Conservation (phyloP, 2,888 invertebrate genomes). For the Synanthedon tipuliformis region DNA sequence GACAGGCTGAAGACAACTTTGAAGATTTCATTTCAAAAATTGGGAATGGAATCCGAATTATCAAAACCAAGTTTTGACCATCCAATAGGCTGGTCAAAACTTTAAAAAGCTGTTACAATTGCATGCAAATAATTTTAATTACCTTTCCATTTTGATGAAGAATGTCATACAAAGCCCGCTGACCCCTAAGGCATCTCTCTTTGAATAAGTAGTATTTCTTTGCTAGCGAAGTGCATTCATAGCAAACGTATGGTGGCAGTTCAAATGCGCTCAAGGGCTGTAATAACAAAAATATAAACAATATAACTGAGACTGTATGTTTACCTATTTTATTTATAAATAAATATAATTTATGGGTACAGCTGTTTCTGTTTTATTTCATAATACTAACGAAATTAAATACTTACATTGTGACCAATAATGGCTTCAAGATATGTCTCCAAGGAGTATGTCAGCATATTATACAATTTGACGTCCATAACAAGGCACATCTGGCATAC, state of each 20-base stretch:
- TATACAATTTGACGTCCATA: constrained; percentile 37
- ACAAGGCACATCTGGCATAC: constrained; percentile 52
- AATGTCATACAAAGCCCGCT: constrained; percentile 30
- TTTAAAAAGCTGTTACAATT: neutral
- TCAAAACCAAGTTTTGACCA: too few species aligned
- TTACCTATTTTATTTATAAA: too few species aligned
- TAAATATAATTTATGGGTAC: too few species aligned
- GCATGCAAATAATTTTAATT: constrained; percentile 2
- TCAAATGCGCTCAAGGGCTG: constrained; percentile 24
- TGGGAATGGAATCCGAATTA: too few species aligned
- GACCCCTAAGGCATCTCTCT: constrained; percentile 35
- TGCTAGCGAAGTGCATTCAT: constrained; percentile 36
- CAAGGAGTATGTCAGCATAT: constrained; percentile 32
- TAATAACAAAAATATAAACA: constrained; percentile 4
- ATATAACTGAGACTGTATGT: too few species aligned
- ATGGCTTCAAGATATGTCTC: constrained; percentile 36
- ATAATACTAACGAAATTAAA: neutral
- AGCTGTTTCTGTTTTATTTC: neutral
- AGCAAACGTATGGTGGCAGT: constrained; percentile 38
- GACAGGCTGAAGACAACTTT: too few species aligned
- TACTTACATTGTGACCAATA: constrained; percentile 40
- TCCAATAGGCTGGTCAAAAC: too few species aligned
- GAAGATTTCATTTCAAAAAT: too few species aligned
- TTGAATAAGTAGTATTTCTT: constrained; percentile 41
- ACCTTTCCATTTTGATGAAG: constrained; percentile 36